Conservation (phyloP, 2,888 invertebrate species). For the Clusia tigrina region DNA sequence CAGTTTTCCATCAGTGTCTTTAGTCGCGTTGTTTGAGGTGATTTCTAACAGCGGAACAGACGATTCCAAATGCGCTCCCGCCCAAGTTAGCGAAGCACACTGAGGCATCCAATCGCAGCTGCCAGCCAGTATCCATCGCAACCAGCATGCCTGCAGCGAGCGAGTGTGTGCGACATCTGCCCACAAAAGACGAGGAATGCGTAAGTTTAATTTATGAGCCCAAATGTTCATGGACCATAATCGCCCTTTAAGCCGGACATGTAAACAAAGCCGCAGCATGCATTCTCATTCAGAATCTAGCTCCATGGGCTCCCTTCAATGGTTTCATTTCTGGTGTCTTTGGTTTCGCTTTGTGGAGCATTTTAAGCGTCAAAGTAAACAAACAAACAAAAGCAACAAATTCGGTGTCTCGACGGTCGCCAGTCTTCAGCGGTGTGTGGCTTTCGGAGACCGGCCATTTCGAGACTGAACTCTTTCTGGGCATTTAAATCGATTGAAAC, state of each 20-base stretch:
- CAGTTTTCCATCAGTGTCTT: no score
- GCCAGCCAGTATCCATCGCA: background rate
- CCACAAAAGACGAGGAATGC: conserved; percentile 7
- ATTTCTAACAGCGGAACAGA: no score
- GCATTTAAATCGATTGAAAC: background rate
- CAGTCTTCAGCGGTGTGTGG: background rate
- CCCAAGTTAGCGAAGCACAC: no score
- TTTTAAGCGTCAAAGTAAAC: conserved; percentile 5
- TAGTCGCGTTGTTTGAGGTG: no score
- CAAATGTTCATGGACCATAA: background rate
- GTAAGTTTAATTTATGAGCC: conserved; percentile 18
- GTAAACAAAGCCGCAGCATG: conserved; percentile 8
- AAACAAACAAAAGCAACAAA: background rate
- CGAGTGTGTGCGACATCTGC: background rate
- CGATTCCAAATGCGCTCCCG: background rate
- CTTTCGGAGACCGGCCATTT: background rate
- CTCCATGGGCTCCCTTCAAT: no score
- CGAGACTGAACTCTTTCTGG: background rate
- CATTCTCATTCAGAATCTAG: no score
- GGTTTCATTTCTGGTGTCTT: no score
- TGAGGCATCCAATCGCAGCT: background rate
- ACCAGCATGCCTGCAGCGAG: background rate
- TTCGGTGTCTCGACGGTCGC: background rate
- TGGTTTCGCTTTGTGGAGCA: conserved; percentile 14
- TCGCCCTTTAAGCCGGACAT: background rate